Percentiles rank a stretch among this genome's conserved stretches.
Conservation (phyloP, 2,113 vertebrate genomes). For the Acanthisitta chloris region DNA sequence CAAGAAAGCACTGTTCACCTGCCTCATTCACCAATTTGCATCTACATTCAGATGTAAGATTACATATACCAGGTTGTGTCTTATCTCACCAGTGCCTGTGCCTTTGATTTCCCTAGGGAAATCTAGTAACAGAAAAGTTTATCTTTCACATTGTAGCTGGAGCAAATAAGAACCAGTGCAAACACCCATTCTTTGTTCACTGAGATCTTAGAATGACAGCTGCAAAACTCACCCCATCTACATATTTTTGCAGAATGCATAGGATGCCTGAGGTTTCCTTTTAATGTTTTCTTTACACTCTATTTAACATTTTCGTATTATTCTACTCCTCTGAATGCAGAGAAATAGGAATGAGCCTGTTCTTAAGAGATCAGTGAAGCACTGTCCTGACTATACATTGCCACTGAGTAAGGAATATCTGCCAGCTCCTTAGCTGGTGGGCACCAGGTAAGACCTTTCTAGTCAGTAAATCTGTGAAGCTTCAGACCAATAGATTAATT, state of each 20-base stretch:
- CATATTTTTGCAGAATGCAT: neutral
- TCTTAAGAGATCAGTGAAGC: neutral
- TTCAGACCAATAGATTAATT: no score
- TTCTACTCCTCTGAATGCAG: neutral
- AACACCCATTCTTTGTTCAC: neutral
- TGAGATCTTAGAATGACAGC: neutral
- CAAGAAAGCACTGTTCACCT: neutral
- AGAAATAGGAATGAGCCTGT: neutral
- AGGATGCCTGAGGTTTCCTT: neutral
- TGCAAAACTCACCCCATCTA: neutral
- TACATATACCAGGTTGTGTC: neutral
- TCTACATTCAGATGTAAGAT: neutral
- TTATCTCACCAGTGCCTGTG: neutral
- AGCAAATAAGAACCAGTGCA: neutral
- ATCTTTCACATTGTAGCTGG: neutral
- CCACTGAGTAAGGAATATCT: neutral
- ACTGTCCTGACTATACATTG: neutral
- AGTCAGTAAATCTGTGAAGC: neutral
- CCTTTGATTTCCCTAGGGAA: conserved; percentile 22
- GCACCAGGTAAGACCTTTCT: neutral
- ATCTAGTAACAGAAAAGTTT: conserved; percentile 6
- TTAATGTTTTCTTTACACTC: neutral
- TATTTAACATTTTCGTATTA: neutral
- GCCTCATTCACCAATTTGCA: neutral
- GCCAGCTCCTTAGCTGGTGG: neutral